These are phyloP conservation scores for Drosophila fulvimacula DNA, from an alignment of 2,888 invertebrate species.

Conservation along the genomic window DNA sequence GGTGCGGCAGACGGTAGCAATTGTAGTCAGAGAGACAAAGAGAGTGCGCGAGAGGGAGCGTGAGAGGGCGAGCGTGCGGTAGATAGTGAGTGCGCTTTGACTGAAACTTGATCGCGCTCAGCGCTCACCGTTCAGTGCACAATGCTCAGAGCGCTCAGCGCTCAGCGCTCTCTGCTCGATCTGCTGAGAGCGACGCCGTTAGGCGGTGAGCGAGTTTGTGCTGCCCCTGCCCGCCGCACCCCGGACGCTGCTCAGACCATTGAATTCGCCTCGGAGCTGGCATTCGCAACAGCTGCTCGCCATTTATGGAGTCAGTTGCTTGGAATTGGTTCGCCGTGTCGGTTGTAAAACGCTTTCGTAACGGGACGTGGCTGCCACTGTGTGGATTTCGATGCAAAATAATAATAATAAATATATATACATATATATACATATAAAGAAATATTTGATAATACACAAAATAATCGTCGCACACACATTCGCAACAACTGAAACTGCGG, in stretches of 20 bases:
- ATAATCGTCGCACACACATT: constrained; percentile 27
- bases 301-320: constrained; percentile 74
- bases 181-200: constrained; percentile 38
- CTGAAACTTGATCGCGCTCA: constrained; percentile 54
- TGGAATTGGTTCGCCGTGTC: constrained; percentile 67
- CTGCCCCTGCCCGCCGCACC: not conserved
- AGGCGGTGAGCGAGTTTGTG: constrained; percentile 17
- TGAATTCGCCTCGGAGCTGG: constrained; percentile 46
- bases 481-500: constrained; percentile 12
- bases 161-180: not conserved
- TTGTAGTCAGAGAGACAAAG: constrained; percentile 15
- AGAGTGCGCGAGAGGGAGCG: constrained; percentile 3
- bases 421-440: not conserved
- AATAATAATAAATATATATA: constrained; percentile 28
- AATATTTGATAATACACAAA: constrained; percentile 42
- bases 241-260: not conserved
- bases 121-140: not conserved
- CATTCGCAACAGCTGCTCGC: constrained; percentile 70
- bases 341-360: constrained; percentile 56
- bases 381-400: constrained; percentile 15
- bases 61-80: constrained; percentile 4
- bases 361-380: constrained; percentile 32
- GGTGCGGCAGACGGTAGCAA: constrained; percentile 42
- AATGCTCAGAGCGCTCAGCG: not conserved
- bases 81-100: constrained; percentile 26